phyloP scores from a whole-genome alignment of 1,140 invertebrate species.

The Harpegnathos saltator region DNA sequence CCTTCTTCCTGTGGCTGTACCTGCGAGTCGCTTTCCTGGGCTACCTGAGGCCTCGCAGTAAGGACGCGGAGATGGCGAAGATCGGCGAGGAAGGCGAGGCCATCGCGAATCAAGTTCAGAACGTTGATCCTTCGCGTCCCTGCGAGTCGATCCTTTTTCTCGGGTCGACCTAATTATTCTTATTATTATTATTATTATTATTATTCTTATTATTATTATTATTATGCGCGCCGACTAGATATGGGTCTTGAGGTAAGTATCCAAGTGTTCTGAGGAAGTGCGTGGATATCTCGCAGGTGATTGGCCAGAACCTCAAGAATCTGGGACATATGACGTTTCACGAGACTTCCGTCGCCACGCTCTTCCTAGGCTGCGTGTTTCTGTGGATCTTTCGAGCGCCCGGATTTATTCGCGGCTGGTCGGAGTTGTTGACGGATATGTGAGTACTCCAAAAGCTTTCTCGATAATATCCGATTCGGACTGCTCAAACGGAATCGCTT shows the following conservation, averaged over 20 bases:
- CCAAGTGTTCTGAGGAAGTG: no score
- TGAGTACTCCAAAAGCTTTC: slow-evolving; percentile 72
- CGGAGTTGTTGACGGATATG: slow-evolving; percentile 86
- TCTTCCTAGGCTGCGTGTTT: slow-evolving; percentile 92
- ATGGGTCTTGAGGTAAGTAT: no score
- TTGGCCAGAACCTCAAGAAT: slow-evolving; percentile 90
- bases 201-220: no score
- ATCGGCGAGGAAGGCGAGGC: slow-evolving; percentile 86
- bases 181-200: no score
- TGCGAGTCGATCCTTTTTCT: no score
- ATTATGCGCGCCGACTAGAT: no score
- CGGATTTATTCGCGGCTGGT: slow-evolving; percentile 92
- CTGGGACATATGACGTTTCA: slow-evolving; percentile 93
- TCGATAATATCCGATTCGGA: no score
- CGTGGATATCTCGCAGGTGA: slow-evolving; percentile 72
- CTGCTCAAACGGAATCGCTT: no score
- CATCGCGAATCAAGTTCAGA: slow-evolving; percentile 87
- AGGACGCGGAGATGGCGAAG: slow-evolving; percentile 87
- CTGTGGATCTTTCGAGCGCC: slow-evolving; percentile 94
- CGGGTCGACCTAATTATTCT: no score
- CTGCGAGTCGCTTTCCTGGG: slow-evolving; percentile 92
- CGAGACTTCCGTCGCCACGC: slow-evolving; percentile 90
- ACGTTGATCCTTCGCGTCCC: no score
- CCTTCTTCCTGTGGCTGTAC: slow-evolving; percentile 90
- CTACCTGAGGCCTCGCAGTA: slow-evolving; percentile 88